Base-by-base conservation (phyloP, 2,888 invertebrate genomes). In the Buathra laborator region DNA sequence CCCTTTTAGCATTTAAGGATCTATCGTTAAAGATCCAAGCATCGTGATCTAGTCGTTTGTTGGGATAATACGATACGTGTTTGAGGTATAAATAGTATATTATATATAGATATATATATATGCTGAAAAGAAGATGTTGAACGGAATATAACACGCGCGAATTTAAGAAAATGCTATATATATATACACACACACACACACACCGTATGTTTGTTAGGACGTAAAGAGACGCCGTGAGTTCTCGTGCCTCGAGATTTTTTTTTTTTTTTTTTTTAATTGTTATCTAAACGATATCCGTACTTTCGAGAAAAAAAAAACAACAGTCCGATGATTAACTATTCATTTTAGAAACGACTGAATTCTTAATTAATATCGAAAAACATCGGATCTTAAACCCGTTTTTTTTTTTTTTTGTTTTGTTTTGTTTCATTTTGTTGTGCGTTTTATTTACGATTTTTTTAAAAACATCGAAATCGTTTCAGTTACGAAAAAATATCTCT, bases 1-100 rank as follows among this genome's bases (percentile, higher is more conserved):
- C 59, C 62, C 62, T 48, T 64, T 88, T 91, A 92, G 91, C 90
- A 91, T 90, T 90, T 92, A 91, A 92, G 90, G 90, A 90, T 91
- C 90, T 91, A 76, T 71, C 75, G 91, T 89, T 91, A 89, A 90
- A 88, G 87, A 87, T 88, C 90, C 92, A 91, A 91, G 90, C 91
- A 91, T 91, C 92, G 91, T 92, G 90, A 92, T 93, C 93, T 93
- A 93, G 93, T 93, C 93, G 91, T 92, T 90, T 91, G 89, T 91
- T 92, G 91, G 91, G 88, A 91, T 93, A 87, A 90, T 81, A 71
- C 84, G 84, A 84, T 85, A 78, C 84, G 78, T 78, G 78, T 81
- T 78, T 85, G 74, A 81, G 81, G 82, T 71, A 67, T 72, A 43
- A 44, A 56, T 76, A 66, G 44, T 83, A 70, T 70, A 68, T 71